A percentile compares a stretch with the other conserved stretches of the same genome.
Evolutionary conservation across 2,113 vertebrate genomes (phyloP).

Genomic region (Climacteris rufus): DNA sequence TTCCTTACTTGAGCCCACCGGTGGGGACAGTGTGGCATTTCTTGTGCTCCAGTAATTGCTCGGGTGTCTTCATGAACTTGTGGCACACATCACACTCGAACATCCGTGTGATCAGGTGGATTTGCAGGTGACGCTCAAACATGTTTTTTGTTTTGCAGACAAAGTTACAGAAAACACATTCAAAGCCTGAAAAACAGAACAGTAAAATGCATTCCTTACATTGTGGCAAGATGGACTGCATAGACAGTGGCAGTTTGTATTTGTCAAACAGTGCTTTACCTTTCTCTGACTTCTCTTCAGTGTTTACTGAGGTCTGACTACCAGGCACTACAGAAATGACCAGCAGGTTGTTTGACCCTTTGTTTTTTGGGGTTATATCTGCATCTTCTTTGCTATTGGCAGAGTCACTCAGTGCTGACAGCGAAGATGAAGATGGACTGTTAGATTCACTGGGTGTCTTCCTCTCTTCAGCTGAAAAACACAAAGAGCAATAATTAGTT

Average conservation of each 20-base stretch:
- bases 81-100: slow-evolving; percentile 99
- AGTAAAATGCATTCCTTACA: neutral
- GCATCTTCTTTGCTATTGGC: slow-evolving; percentile 93
- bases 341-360: slow-evolving; percentile 86
- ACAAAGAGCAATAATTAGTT: neutral
- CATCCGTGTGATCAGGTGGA: slow-evolving; percentile 98
- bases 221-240: neutral
- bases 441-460: slow-evolving; percentile 84
- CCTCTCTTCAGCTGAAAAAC: slow-evolving; percentile 74
- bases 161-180: slow-evolving; percentile 99
- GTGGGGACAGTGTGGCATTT: slow-evolving; percentile 98
- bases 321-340: slow-evolving; percentile 88
- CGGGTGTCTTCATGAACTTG: slow-evolving; percentile 99
- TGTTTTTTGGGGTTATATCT: slow-evolving; percentile 83
- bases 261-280: slow-evolving; percentile 68
- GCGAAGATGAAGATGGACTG: slow-evolving; percentile 93
- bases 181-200: slow-evolving; percentile 82
- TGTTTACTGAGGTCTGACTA: slow-evolving; percentile 83
- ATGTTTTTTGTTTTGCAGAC: slow-evolving; percentile 98
- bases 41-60: slow-evolving; percentile 99
- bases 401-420: slow-evolving; percentile 95
- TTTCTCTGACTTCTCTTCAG: slow-evolving; percentile 95
- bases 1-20: slow-evolving; percentile 99
- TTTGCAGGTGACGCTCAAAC: slow-evolving; percentile 98
- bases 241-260: neutral